These are phyloP conservation scores for Bombus balteatus DNA, from an alignment of 1,140 invertebrate species.

Conservation along the genomic window DNA sequence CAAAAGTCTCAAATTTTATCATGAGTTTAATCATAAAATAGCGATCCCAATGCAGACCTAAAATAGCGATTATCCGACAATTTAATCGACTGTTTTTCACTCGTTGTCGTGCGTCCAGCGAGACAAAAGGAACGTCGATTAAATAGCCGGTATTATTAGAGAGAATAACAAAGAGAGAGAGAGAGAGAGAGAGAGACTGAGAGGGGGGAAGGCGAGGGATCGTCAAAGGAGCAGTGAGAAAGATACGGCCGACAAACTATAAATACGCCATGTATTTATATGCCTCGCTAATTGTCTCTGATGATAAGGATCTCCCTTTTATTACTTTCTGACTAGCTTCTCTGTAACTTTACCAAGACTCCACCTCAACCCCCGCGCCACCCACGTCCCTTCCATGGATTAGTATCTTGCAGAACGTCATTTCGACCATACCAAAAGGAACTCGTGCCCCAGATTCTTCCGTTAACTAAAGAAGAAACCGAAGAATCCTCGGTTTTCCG, in stretches of 20 bases:
- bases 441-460: too few relatives aligned
- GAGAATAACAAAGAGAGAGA: conserved; percentile 25
- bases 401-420: too few relatives aligned
- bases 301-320: conserved; percentile 80
- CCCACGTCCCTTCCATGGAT: background rate
- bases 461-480: background rate
- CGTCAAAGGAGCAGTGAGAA: conserved; percentile 57
- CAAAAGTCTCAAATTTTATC: too few relatives aligned
- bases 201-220: conserved; percentile 31
- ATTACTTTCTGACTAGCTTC: conserved; percentile 79
- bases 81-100: background rate
- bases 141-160: conserved; percentile 76
- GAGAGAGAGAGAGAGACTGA: too few relatives aligned
- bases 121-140: conserved; percentile 69
- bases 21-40: too few relatives aligned
- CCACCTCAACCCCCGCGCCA: conserved; percentile 8
- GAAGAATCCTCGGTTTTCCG: background rate
- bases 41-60: too few relatives aligned
- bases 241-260: conserved; percentile 78
- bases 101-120: background rate
- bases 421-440: too few relatives aligned
- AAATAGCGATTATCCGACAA: too few relatives aligned
- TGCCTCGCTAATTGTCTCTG: conserved; percentile 81
- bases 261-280: conserved; percentile 81
- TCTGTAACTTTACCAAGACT: conserved; percentile 65